A percentile compares a stretch with the other conserved stretches of the same genome.
Evolutionary conservation across 2,888 invertebrate species (phyloP).

Genomic region (Nowickia ferox): DNA sequence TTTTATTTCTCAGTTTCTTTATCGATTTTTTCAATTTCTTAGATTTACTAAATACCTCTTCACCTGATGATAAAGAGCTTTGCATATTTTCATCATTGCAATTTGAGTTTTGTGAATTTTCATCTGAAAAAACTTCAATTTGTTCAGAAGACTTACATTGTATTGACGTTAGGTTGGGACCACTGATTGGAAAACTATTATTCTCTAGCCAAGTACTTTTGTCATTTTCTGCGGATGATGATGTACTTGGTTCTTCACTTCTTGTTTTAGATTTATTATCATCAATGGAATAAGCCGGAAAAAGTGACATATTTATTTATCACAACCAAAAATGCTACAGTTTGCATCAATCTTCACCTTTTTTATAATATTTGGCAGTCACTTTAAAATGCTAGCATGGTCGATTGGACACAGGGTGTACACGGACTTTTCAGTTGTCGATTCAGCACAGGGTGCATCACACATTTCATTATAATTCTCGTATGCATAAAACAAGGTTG

Average conservation of each 20-base stretch:
- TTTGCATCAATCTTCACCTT: neutral
- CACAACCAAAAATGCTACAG: neutral
- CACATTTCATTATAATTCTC: too few relatives aligned
- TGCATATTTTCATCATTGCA: neutral
- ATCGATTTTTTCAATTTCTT: conserved; percentile 16
- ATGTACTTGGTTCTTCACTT: neutral
- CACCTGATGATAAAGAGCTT: neutral
- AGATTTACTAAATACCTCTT: neutral
- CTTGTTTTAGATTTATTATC: neutral
- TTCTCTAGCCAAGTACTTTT: conserved; percentile 70
- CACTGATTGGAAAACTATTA: conserved; percentile 68
- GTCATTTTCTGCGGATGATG: neutral
- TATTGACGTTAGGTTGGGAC: conserved; percentile 47
- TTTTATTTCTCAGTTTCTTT: conserved; percentile 21
- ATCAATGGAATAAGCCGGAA: conserved; percentile 71
- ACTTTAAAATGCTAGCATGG: neutral
- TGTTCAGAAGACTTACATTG: neutral
- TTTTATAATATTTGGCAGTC: neutral
- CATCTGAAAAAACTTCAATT: neutral
- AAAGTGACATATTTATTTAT: conserved; percentile 69
- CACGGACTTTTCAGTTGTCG: neutral
- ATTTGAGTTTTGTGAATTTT: conserved; percentile 17
- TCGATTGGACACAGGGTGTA: neutral
- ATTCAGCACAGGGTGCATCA: neutral
- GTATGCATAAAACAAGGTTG: too few relatives aligned